Base-by-base conservation (phyloP, 23 tunicate species). In the Styela clava region DNA sequence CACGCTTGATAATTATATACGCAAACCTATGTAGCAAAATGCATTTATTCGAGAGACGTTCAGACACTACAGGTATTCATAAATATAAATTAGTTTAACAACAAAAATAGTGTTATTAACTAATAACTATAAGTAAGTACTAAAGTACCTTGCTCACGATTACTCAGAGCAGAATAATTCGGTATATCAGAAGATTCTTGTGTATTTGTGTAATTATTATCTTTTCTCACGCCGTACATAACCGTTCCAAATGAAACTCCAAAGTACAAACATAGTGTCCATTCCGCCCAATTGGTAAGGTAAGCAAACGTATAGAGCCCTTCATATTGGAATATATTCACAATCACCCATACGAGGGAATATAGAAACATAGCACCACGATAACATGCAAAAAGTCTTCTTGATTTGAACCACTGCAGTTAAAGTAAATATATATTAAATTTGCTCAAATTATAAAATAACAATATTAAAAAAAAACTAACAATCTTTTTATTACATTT, bases 251-350 rank as follows among this genome's bases (percentile, higher is more conserved):
- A 71, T 2, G 90, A 74, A 16, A 82, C 37, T 23, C 71, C 63
- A 71, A 86, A 86, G 82, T 91, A 91, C 63, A 86, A 19, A 74
- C 86, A 82, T 21, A 89, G 83, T n/a, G 87, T 69, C 68, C 84
- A 89, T 78, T 91, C 97, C 28, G 74, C 84, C 97, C 97, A 91
- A 84, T 91, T 86, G 1, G 97, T 81, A 0, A 91, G 79, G 34
- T 91, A 91, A 23, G 30, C n/a, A 31, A 79, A 74, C 19, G 33
- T 2, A 52, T 56, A 35, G 2, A 52, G 37, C 0, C 72, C 72
- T 1, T 78, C 74, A 63, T 82, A 82, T 21, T 76, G 37, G 16
- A 52, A 16, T 25, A 56, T 76, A 5, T 33, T 71, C 1, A 76
- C 82, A 28, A 89, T 85, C 12, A 80, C 64, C 97, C 97, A 91